phyloP scores from a whole-genome alignment of 2,797 vertebrate genomes.

The Coregonus ussuriensis region DNA sequence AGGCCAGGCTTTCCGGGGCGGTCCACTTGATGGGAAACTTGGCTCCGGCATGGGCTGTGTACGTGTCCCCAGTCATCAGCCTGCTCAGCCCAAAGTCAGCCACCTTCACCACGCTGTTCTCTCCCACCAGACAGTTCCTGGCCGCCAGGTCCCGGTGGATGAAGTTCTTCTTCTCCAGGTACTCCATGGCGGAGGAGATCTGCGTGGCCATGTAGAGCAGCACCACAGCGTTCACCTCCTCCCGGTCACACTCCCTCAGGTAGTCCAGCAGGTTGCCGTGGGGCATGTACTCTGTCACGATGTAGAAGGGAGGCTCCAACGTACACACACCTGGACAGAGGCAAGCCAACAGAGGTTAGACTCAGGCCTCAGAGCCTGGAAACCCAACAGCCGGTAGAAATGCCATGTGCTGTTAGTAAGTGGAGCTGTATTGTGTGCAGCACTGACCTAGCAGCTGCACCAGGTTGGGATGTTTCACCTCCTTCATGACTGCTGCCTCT shows the following conservation, averaged over 20 bases:
- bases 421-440: background rate
- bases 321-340: constrained; percentile 89
- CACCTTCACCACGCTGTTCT: constrained; percentile 98
- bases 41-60: constrained; percentile 96
- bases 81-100: constrained; percentile 97
- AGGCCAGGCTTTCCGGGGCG: constrained; percentile 95
- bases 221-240: constrained; percentile 95
- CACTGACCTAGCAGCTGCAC: constrained; percentile 84
- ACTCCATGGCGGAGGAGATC: constrained; percentile 99
- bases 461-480: constrained; percentile 97
- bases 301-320: constrained; percentile 97
- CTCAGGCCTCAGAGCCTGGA: background rate
- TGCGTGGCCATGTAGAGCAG: constrained; percentile 99
- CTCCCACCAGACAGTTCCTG: constrained; percentile 95
- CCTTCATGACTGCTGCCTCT: constrained; percentile 98
- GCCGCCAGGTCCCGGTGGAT: constrained; percentile 98
- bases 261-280: constrained; percentile 97
- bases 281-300: constrained; percentile 98
- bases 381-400: background rate
- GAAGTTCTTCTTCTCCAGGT: constrained; percentile 98
- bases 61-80: constrained; percentile 97
- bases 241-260: constrained; percentile 91
- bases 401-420: background rate
- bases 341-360: background rate
- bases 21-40: constrained; percentile 99